These are phyloP conservation scores for Plemyria rubiginata DNA, from an alignment of 2,888 invertebrate species.

Conservation along the genomic window DNA sequence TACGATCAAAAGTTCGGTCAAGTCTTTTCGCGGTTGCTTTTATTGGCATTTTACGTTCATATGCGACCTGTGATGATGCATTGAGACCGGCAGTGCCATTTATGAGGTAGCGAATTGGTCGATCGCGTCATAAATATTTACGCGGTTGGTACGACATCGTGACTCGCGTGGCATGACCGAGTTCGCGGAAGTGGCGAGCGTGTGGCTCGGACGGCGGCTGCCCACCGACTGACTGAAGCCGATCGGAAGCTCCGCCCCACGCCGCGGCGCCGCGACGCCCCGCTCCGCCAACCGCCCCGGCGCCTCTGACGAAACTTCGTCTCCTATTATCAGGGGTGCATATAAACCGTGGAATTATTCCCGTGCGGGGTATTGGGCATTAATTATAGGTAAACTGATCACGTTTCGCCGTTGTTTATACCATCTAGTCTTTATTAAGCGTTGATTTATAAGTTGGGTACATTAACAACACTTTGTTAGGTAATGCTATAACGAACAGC, in stretches of 20 bases:
- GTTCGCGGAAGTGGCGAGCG: conserved; percentile 52
- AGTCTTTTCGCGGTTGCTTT: conserved; percentile 75
- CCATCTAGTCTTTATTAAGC: conserved; percentile 43
- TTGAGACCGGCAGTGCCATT: conserved; percentile 77
- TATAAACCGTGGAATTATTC: conserved; percentile 79
- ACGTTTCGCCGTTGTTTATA: conserved; percentile 56
- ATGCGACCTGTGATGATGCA: conserved; percentile 65
- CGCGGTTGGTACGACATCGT: conserved; percentile 74
- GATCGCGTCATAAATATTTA: conserved; percentile 81
- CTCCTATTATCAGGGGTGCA: conserved; percentile 81
- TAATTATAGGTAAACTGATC: conserved; percentile 75
- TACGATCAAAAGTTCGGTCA: conserved; percentile 79
- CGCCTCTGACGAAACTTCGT: conserved; percentile 80
- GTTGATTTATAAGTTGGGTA: conserved; percentile 42
- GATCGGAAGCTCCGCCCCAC: conserved; percentile 74
- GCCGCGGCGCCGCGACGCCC: conserved; percentile 63
- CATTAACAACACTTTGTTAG: conserved; percentile 1
- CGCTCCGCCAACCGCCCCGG: conserved; percentile 66
- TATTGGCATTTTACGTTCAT: conserved; percentile 81
- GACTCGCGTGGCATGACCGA: conserved; percentile 73
- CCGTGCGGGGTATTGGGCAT: conserved; percentile 72
- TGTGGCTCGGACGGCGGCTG: conserved; percentile 73
- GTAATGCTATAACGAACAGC: conserved; percentile 3
- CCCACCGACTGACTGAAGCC: conserved; percentile 78
- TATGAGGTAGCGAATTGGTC: conserved; percentile 70